A percentile compares a stretch with the other conserved stretches of the same genome.
phyloP scores from a whole-genome alignment of 2,113 vertebrate genomes.

The Misgurnus anguillicaudatus region DNA sequence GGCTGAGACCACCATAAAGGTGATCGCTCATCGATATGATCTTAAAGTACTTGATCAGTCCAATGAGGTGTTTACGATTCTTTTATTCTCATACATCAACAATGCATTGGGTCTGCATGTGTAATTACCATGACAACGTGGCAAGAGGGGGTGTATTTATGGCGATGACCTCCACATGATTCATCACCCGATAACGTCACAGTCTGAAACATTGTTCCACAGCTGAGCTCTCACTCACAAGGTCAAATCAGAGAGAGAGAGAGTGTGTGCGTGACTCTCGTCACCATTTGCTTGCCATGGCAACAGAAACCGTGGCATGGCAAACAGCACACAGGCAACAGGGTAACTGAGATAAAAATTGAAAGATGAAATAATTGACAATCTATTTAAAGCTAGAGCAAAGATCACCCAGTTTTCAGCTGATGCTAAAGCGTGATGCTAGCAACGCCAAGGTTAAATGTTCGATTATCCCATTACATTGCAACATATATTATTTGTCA shows the following conservation, averaged over 20 bases:
- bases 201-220: slow-evolving; percentile 44
- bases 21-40: too few species aligned
- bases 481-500: too few species aligned
- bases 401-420: background rate
- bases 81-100: slow-evolving; percentile 40
- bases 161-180: slow-evolving; percentile 35
- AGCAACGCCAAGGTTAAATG: too few species aligned
- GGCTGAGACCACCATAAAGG: too few species aligned
- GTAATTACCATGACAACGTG: slow-evolving; percentile 42
- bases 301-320: slow-evolving; percentile 62
- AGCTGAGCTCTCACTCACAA: slow-evolving; percentile 26
- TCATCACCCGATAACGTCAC: slow-evolving; percentile 41
- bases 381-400: background rate
- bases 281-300: slow-evolving; percentile 66
- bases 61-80: background rate
- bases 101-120: slow-evolving; percentile 52
- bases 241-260: slow-evolving; percentile 32
- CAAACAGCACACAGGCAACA: slow-evolving; percentile 45
- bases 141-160: slow-evolving; percentile 11
- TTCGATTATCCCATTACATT: too few species aligned
- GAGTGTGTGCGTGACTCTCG: slow-evolving; percentile 50
- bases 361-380: background rate
- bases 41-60: too few species aligned
- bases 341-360: slow-evolving; percentile 24
- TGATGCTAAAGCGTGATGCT: too few species aligned